These are phyloP conservation scores for Tuberolachnus salignus DNA, from an alignment of 2,888 invertebrate species.

Conservation along the genomic window DNA sequence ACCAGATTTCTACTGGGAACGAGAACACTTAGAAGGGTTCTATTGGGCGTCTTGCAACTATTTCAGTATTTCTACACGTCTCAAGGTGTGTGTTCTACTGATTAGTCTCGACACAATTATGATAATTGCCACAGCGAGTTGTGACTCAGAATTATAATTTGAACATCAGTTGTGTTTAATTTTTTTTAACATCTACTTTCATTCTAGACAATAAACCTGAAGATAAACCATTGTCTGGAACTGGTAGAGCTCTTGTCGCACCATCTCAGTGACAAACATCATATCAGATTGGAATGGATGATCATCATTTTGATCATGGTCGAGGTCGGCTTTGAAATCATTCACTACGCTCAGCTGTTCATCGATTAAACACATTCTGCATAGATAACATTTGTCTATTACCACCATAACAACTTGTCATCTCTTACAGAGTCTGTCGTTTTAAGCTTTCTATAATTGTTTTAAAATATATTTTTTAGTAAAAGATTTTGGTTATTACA, in stretches of 20 bases:
- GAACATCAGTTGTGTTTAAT: not conserved
- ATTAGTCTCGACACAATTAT: too few relatives aligned
- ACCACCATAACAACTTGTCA: not conserved
- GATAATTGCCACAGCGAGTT: too few relatives aligned
- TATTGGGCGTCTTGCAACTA: conserved; percentile 83
- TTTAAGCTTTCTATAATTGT: too few relatives aligned
- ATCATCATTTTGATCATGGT: conserved; percentile 94
- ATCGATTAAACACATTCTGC: not conserved
- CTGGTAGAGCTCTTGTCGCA: conserved; percentile 85
- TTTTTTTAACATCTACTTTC: conserved; percentile 1
- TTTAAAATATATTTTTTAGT: too few relatives aligned
- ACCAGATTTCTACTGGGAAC: conserved; percentile 98
- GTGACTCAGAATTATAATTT: not conserved
- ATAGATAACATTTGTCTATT: not conserved
- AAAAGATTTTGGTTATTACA: too few relatives aligned
- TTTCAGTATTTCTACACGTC: conserved; percentile 82
- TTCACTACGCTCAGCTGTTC: conserved; percentile 66
- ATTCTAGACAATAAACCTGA: conserved; percentile 88
- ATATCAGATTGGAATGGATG: conserved; percentile 95
- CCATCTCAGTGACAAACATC: conserved; percentile 91
- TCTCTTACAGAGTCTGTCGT: too few relatives aligned
- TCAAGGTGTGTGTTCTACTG: conserved; percentile 68
- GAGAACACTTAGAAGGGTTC: conserved; percentile 83
- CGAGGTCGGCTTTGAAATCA: conserved; percentile 85
- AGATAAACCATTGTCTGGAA: conserved; percentile 91